Base-by-base conservation (phyloP, 2,888 invertebrate genomes). In the Homarus gammarus region DNA sequence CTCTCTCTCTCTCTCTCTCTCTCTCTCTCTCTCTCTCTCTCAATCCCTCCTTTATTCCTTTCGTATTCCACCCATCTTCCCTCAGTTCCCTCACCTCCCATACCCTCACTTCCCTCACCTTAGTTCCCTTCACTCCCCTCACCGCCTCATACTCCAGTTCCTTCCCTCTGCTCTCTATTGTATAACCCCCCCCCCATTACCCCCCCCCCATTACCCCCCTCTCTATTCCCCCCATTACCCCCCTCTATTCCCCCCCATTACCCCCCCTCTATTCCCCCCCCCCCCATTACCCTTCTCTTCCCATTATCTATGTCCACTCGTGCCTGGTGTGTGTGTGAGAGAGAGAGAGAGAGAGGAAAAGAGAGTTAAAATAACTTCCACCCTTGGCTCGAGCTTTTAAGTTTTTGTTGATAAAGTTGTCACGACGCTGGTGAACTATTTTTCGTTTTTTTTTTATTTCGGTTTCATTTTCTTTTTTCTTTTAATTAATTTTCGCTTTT, bases 1-100 rank as follows among this genome's bases (percentile, higher is more conserved):
- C 72, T 72, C 72, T 72, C 72, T 72, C 83, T 83, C 83, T 72
- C 83, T 83, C 70, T 51, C 36, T 83, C 49, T 49, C 51, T 56
- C 70, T 10, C 83, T 72, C 70, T 68, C 81, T 64, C 68, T 38
- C 81, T 64, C 68, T 38, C 81, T 61, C 61, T 40, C 68, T 82
- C 68, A 33, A 22, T 82, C 68, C 36, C 31, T 84, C 49, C 36
- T 38, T 3, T 40, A 15, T 70, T 83, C 27, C 36, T 70, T 38
- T 40, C 70, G 33, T 36, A 70, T 83, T 70, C 68, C 1, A 68
- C 22, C 31, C 0, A 10, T 82, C 33, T 6, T 36, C 1, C 68
- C 31, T 33, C 15, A 10, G 22, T 12, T 61, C 82, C 64, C 68
- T 82, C 79, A 40, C 79, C 44, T 18, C 68, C 31, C 68, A n/a